Evolutionary conservation across 37 sponge, comb jelly and placozoan genomes (phyloP).

Genomic region (Aplysina aerophoba): DNA sequence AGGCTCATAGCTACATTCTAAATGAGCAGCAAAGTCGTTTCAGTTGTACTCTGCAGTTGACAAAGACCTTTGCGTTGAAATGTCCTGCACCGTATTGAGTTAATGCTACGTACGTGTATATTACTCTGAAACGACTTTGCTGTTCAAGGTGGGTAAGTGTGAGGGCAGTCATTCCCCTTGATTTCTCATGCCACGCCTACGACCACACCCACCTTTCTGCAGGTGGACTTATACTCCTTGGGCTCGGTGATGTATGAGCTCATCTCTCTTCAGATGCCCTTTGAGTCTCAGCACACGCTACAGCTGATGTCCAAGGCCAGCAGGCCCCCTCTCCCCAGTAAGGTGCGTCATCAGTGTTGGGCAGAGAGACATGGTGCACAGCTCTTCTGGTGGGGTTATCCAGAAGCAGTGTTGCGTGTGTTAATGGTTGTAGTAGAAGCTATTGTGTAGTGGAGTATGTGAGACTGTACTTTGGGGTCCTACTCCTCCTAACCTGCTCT

Average conservation of each 20-base stretch:
- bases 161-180: background rate
- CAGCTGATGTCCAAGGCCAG: constrained; percentile 38
- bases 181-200: background rate
- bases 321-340: constrained; percentile 64
- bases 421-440: background rate
- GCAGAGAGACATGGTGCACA: too few relatives aligned
- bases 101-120: constrained; percentile 46
- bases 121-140: background rate
- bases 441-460: background rate
- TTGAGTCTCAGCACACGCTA: constrained; percentile 22
- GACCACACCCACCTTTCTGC: constrained; percentile 14
- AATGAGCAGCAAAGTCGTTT: too few relatives aligned
- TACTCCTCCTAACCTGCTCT: background rate
- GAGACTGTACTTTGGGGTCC: background rate
- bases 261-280: constrained; percentile 73
- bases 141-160: too few relatives aligned
- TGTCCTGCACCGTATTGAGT: background rate
- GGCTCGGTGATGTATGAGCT: constrained; percentile 88
- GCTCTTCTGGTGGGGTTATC: background rate
- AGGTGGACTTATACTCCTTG: constrained; percentile 87
- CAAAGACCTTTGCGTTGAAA: background rate
- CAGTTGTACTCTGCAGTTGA: too few relatives aligned
- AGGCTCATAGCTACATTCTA: background rate
- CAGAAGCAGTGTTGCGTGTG: background rate
- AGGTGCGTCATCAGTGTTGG: constrained; percentile 20